Conservation (phyloP, 2,113 vertebrate species). For the Bettongia penicillata region DNA sequence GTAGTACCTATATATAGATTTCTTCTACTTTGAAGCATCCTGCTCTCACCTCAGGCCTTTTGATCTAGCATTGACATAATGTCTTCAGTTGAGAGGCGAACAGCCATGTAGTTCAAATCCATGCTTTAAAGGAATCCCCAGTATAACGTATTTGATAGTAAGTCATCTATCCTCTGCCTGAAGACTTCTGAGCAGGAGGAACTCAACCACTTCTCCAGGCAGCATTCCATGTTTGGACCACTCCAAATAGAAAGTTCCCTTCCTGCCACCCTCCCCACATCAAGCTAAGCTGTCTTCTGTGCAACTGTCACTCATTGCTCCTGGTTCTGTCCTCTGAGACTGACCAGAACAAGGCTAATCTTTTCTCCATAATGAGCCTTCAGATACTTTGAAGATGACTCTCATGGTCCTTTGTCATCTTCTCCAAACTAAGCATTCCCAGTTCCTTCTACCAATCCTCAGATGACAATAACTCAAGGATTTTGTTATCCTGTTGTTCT, state of each 20-base stretch:
- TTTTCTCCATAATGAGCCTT: neutral
- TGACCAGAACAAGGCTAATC: neutral
- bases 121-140: neutral
- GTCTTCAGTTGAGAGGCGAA: neutral
- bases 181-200: neutral
- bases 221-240: neutral
- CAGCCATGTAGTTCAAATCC: neutral
- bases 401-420: neutral
- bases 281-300: neutral
- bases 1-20: neutral
- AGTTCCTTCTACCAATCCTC: neutral
- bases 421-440: neutral
- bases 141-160: neutral
- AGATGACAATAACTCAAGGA: neutral
- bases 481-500: neutral
- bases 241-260: neutral
- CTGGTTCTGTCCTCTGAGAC: neutral
- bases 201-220: neutral
- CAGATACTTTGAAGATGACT: neutral
- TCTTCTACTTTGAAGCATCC: neutral
- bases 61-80: neutral
- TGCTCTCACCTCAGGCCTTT: neutral
- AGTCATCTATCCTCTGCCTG: neutral
- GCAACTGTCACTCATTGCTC: neutral
- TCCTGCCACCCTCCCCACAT: too few species aligned